These are phyloP conservation scores for Philopedon plagiatum DNA, from an alignment of 2,888 invertebrate species.

Conservation along the genomic window DNA sequence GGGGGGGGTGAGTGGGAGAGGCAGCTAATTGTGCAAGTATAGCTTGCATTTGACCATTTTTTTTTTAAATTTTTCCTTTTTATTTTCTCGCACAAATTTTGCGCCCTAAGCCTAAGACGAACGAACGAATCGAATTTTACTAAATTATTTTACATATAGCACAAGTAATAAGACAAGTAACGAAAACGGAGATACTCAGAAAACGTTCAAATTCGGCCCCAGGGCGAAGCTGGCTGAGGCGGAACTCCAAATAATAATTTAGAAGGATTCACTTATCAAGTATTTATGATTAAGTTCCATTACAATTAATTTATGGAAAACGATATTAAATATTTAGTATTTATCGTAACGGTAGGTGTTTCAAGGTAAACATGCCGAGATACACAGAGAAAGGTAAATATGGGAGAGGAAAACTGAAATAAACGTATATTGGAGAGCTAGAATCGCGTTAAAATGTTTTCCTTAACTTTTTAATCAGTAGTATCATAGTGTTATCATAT, in stretches of 20 bases:
- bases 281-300: slow-evolving; percentile 1
- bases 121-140: background rate
- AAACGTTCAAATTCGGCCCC: background rate
- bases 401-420: background rate
- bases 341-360: background rate
- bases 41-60: too few relatives aligned
- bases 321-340: slow-evolving; percentile 3
- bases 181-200: background rate
- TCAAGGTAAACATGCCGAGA: background rate
- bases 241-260: background rate
- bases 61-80: too few relatives aligned
- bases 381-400: slow-evolving; percentile 3
- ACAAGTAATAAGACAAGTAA: background rate
- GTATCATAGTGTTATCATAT: too few relatives aligned
- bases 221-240: background rate
- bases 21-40: too few relatives aligned
- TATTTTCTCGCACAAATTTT: too few relatives aligned
- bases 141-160: background rate
- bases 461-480: background rate
- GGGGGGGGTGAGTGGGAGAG: too few relatives aligned
- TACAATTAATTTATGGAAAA: slow-evolving; percentile 5
- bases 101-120: too few relatives aligned
- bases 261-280: background rate
- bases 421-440: background rate
- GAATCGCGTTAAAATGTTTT: background rate